A percentile compares a stretch with the other conserved stretches of the same genome.
phyloP scores from a whole-genome alignment of 1,140 invertebrate genomes.

The Lordiphosa stackelbergi region DNA sequence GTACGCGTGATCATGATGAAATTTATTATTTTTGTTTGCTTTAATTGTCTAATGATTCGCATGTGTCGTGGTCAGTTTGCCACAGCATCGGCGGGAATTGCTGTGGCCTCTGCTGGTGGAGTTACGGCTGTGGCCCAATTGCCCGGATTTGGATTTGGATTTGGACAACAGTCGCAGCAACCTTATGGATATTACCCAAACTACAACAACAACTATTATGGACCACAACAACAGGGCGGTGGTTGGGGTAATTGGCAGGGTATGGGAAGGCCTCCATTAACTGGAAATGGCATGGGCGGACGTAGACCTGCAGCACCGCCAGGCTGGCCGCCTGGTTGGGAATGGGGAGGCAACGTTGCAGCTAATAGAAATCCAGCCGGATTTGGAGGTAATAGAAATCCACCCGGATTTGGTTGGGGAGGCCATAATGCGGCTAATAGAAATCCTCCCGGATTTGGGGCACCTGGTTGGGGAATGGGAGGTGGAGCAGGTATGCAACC shows the following conservation, averaged over 20 bases:
- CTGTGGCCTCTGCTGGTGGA: conserved; percentile 43
- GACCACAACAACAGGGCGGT: conserved; percentile 10
- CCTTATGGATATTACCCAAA: conserved; percentile 7
- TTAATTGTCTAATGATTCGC: conserved; percentile 15
- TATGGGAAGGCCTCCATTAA: conserved; percentile 1
- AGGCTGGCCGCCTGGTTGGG: conserved; percentile 34
- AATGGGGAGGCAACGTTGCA: neutral
- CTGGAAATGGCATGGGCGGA: conserved; percentile 4
- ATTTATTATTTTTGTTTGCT: conserved; percentile 17
- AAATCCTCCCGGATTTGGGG: conserved; percentile 19
- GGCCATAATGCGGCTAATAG: conserved; percentile 4
- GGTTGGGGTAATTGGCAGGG: conserved; percentile 16
- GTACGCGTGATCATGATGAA: conserved; percentile 41
- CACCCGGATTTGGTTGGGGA: neutral
- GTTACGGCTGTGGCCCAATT: conserved; percentile 42
- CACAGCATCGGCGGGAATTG: conserved; percentile 24
- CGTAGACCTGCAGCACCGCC: conserved; percentile 14
- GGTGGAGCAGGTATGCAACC: conserved; percentile 8
- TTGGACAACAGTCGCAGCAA: conserved; percentile 18
- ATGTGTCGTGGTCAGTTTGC: conserved; percentile 35
- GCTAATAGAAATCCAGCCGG: conserved; percentile 18
- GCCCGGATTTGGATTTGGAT: conserved; percentile 20
- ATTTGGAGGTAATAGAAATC: conserved; percentile 12
- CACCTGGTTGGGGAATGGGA: conserved; percentile 16
- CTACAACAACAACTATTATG: conserved; percentile 14